These are phyloP conservation scores for Hymenopus coronatus DNA, from an alignment of 2,888 invertebrate species.

Conservation along the genomic window DNA sequence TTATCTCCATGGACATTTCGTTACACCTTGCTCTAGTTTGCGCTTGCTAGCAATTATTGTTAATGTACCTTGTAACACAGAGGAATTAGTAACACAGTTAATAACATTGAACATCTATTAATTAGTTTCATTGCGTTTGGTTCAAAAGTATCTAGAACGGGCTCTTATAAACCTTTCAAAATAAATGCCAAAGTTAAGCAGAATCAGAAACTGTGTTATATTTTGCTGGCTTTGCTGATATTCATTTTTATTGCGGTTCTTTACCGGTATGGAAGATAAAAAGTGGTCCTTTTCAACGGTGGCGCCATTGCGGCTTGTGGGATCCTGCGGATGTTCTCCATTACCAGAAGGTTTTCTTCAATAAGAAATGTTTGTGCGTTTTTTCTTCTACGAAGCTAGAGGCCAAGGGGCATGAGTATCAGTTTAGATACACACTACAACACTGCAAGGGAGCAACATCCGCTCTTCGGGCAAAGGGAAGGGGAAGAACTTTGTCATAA, in stretches of 20 bases:
- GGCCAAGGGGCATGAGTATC: neutral
- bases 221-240: neutral
- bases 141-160: neutral
- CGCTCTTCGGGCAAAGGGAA: neutral
- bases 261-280: neutral
- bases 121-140: too few species aligned
- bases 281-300: neutral
- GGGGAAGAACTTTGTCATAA: neutral
- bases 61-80: too few species aligned
- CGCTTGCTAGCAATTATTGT: too few species aligned
- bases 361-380: neutral
- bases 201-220: neutral
- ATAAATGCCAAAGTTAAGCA: neutral
- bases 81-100: too few species aligned
- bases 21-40: too few species aligned
- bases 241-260: neutral
- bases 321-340: neutral
- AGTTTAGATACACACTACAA: neutral
- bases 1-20: too few species aligned
- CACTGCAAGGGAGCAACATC: neutral
- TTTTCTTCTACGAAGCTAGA: neutral
- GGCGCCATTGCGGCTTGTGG: neutral
- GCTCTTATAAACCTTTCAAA: neutral
- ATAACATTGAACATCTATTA: too few species aligned
- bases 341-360: neutral